Percentiles rank a stretch among this genome's conserved stretches.
Conservation (phyloP, 2,888 invertebrate species). For the Drosophila parthenogenetica region DNA sequence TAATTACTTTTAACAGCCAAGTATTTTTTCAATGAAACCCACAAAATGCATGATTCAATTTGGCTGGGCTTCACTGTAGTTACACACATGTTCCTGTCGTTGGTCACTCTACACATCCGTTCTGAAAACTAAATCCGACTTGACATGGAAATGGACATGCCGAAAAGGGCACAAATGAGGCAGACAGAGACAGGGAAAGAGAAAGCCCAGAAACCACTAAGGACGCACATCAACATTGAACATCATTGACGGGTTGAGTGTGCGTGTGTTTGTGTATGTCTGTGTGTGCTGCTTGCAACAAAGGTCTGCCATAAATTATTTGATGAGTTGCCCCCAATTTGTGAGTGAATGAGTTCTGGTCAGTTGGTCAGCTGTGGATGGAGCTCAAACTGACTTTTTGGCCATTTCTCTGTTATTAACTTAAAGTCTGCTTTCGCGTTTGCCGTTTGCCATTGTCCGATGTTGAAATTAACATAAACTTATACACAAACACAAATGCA, state of each 20-base stretch:
- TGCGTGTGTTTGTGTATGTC: neutral
- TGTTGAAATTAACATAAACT: slow-evolving; percentile 71
- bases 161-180: slow-evolving; percentile 23
- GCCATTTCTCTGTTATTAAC: slow-evolving; percentile 62
- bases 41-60: slow-evolving; percentile 1
- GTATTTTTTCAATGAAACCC: slow-evolving; percentile 2
- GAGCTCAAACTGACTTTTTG: slow-evolving; percentile 37
- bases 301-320: slow-evolving; percentile 73
- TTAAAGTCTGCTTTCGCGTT: slow-evolving; percentile 55
- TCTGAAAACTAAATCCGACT: slow-evolving; percentile 54
- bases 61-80: slow-evolving; percentile 10
- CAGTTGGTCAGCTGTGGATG: slow-evolving; percentile 56
- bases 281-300: slow-evolving; percentile 36
- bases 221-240: slow-evolving; percentile 61
- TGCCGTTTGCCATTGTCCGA: slow-evolving; percentile 60
- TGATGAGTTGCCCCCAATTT: slow-evolving; percentile 66
- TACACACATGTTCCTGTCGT: slow-evolving; percentile 35
- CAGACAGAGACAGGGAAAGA: slow-evolving; percentile 3
- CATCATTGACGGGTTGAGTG: slow-evolving; percentile 27
- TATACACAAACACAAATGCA: slow-evolving; percentile 31
- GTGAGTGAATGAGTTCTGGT: slow-evolving; percentile 58
- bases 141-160: slow-evolving; percentile 50
- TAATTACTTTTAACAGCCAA: neutral
- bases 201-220: slow-evolving; percentile 63
- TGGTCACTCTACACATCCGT: slow-evolving; percentile 58